These are phyloP conservation scores for Trilocha varians DNA, from an alignment of 2,888 invertebrate species.

Conservation along the genomic window DNA sequence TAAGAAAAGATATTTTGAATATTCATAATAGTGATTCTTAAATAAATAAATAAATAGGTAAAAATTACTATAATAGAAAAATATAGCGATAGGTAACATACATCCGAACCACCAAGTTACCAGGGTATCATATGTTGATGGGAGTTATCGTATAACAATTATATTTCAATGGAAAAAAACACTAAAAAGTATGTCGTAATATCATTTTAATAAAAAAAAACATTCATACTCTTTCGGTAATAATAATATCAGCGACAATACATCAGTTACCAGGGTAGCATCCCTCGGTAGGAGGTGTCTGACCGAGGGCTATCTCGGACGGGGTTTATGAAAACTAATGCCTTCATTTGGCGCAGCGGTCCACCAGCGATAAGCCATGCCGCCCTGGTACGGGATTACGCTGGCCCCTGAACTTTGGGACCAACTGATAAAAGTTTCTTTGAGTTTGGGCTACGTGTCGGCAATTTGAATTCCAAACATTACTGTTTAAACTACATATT, in stretches of 20 bases:
- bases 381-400: conserved; percentile 53
- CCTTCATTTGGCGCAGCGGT: conserved; percentile 64
- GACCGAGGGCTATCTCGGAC: conserved; percentile 54
- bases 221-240: not conserved
- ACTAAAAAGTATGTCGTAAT: too few relatives aligned
- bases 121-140: too few relatives aligned
- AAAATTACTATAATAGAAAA: too few relatives aligned
- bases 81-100: too few relatives aligned
- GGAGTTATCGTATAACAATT: too few relatives aligned
- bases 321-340: conserved; percentile 71
- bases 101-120: too few relatives aligned
- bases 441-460: conserved; percentile 20
- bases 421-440: conserved; percentile 52
- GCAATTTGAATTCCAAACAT: not conserved
- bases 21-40: too few relatives aligned
- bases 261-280: not conserved
- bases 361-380: conserved; percentile 48
- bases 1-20: too few relatives aligned
- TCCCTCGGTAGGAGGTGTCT: conserved; percentile 25
- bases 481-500: not conserved
- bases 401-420: conserved; percentile 28
- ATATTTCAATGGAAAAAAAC: too few relatives aligned
- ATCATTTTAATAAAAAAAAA: too few relatives aligned
- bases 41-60: too few relatives aligned
- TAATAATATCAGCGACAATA: not conserved